Conservation (phyloP, 2,888 invertebrate species). For the Cryptophagus acutangulus region DNA sequence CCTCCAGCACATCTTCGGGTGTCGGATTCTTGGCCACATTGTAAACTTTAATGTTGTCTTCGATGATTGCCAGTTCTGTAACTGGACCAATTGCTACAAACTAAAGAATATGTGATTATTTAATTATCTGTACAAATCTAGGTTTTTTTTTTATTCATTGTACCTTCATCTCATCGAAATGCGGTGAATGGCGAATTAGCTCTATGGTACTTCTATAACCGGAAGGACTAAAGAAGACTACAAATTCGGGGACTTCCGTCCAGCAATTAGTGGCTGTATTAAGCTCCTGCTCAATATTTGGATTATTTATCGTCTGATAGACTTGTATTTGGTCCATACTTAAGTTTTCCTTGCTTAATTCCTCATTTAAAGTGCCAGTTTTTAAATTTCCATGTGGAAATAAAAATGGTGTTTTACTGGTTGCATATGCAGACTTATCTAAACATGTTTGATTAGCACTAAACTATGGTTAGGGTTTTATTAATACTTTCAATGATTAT, state of each 20-base stretch:
- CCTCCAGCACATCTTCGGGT: conserved; percentile 51
- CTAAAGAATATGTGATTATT: conserved; percentile 33
- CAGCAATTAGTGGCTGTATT: conserved; percentile 40
- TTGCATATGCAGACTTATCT: conserved; percentile 42
- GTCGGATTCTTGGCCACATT: conserved; percentile 52
- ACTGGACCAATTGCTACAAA: conserved; percentile 57
- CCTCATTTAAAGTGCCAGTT: conserved; percentile 49
- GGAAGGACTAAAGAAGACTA: conserved; percentile 58
- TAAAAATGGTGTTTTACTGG: conserved; percentile 48
- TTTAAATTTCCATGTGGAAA: conserved; percentile 56
- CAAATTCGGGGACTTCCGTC: conserved; percentile 47
- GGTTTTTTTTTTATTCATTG: neutral
- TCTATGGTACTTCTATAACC: conserved; percentile 51
- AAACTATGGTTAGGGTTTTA: conserved; percentile 24
- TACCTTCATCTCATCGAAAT: conserved; percentile 4
- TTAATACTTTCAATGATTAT: conserved; percentile 47
- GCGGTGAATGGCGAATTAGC: conserved; percentile 46
- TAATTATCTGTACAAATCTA: neutral
- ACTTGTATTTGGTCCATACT: conserved; percentile 50
- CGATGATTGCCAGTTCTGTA: conserved; percentile 51
- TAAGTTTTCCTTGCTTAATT: conserved; percentile 46
- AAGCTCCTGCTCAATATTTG: conserved; percentile 48
- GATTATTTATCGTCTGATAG: conserved; percentile 53
- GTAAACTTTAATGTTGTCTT: conserved; percentile 46
- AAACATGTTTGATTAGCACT: conserved; percentile 17